Conservation (phyloP, 2,888 invertebrate genomes). For the Eristalinus aeneus region DNA sequence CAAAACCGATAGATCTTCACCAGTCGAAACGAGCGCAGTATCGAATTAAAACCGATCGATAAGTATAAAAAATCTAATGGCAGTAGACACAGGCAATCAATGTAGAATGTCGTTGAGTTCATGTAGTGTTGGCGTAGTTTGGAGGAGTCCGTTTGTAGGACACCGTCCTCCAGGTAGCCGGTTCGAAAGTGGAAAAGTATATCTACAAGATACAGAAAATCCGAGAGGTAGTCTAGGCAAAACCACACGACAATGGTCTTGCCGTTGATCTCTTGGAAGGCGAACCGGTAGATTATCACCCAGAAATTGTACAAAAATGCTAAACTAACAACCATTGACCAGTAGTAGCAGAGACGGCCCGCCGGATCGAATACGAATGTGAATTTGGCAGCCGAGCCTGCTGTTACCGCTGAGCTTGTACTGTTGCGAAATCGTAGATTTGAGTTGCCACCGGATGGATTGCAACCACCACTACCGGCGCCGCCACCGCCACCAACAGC, state of each 20-base stretch:
- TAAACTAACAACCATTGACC: conserved; percentile 98
- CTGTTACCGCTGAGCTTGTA: conserved; percentile 73
- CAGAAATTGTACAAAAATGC: conserved; percentile 98
- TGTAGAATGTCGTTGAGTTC: conserved; percentile 98
- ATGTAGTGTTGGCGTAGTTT: conserved; percentile 98
- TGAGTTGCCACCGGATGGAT: conserved; percentile 55
- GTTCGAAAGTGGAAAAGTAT: conserved; percentile 98
- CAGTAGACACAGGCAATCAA: conserved; percentile 98
- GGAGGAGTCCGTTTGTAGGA: conserved; percentile 96
- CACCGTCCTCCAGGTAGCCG: conserved; percentile 98
- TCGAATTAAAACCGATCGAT: conserved; percentile 98
- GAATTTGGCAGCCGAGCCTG: conserved; percentile 84
- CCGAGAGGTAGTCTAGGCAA: conserved; percentile 97
- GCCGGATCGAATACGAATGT: conserved; percentile 99
- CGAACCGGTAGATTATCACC: conserved; percentile 99
- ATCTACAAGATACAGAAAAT: conserved; percentile 97
- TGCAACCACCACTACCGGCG: conserved; percentile 3
- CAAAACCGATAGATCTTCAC: conserved; percentile 99
- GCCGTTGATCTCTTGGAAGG: conserved; percentile 98
- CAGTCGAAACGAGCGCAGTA: conserved; percentile 95
- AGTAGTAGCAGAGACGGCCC: conserved; percentile 96
- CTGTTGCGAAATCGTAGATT: conserved; percentile 75
- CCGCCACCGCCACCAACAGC: conserved; percentile 17
- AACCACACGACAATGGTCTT: conserved; percentile 97
- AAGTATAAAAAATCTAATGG: conserved; percentile 99